Percentiles rank a stretch among this genome's conserved stretches.
These are phyloP conservation scores for Drosophila neotestacea DNA, from an alignment of 2,888 invertebrate genomes.

Conservation along the genomic window DNA sequence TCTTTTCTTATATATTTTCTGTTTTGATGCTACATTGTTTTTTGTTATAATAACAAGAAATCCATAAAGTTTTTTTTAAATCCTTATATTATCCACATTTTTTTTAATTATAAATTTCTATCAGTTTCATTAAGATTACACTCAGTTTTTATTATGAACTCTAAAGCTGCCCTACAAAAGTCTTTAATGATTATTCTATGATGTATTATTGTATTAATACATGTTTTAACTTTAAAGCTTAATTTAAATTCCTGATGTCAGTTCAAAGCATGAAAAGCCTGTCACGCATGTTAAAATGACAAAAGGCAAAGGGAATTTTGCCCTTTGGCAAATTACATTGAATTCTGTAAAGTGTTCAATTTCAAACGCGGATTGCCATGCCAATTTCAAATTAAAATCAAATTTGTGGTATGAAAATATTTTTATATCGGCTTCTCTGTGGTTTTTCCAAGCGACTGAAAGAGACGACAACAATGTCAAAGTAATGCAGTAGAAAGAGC, in stretches of 20 bases:
- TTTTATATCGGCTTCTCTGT: conserved; percentile 38
- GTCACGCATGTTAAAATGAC: conserved; percentile 9
- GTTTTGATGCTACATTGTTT: background rate
- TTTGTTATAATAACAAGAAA: too few relatives aligned
- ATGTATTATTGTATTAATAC: too few relatives aligned
- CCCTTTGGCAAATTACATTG: conserved; percentile 8
- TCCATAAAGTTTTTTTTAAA: too few relatives aligned
- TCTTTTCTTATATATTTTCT: background rate
- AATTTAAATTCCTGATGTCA: background rate
- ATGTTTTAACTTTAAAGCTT: background rate
- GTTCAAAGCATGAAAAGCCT: conserved; percentile 4
- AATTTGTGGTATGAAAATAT: conserved; percentile 48
- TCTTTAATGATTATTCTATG: too few relatives aligned
- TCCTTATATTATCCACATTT: too few relatives aligned
- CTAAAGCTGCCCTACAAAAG: too few relatives aligned
- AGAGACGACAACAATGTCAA: background rate
- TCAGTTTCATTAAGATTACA: too few relatives aligned
- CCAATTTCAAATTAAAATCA: conserved; percentile 63
- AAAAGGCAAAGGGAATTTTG: background rate
- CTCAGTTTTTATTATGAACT: too few relatives aligned
- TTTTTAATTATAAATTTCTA: too few relatives aligned
- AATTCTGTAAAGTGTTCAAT: conserved; percentile 32
- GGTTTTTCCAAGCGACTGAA: conserved; percentile 3
- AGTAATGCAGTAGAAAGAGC: background rate
- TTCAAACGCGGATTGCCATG: conserved; percentile 34